Conservation (phyloP, 1,140 invertebrate genomes). For the Drosophila biarmipes region DNA sequence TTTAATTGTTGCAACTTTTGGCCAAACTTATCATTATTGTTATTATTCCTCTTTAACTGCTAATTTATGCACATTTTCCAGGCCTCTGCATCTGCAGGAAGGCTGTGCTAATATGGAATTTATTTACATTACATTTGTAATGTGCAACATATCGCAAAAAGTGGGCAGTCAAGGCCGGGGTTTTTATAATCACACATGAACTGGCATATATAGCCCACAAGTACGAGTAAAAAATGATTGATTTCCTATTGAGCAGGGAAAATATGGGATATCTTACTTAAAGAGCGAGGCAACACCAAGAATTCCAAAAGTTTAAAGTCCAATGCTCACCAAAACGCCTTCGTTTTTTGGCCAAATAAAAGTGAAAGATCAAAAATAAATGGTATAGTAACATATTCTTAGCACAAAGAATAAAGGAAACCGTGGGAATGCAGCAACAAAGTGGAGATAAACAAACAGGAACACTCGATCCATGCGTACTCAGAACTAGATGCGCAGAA, state of each 20-base stretch:
- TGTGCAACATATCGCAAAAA: background rate
- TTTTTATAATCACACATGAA: background rate
- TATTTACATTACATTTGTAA: background rate
- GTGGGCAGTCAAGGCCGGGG: background rate
- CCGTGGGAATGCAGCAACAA: background rate
- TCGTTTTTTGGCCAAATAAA: background rate
- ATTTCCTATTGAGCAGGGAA: too few species aligned
- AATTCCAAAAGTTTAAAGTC: too few species aligned
- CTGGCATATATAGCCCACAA: too few species aligned
- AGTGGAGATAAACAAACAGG: constrained; percentile 7
- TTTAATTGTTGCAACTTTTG: constrained; percentile 34
- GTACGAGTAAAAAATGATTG: too few species aligned
- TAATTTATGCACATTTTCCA: constrained; percentile 41
- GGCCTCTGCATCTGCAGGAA: constrained; percentile 1
- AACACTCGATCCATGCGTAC: background rate
- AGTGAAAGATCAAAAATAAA: background rate
- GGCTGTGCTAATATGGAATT: constrained; percentile 1
- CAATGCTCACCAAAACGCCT: too few species aligned
- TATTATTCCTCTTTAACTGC: constrained; percentile 14
- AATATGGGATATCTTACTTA: too few species aligned
- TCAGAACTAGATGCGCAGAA: constrained; percentile 3
- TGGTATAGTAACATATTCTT: background rate
- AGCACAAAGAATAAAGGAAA: constrained; percentile 14
- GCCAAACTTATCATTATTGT: constrained; percentile 23
- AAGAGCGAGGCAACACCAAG: too few species aligned